Conservation (phyloP, 1,140 invertebrate genomes). For the Hycleus cichorii region DNA sequence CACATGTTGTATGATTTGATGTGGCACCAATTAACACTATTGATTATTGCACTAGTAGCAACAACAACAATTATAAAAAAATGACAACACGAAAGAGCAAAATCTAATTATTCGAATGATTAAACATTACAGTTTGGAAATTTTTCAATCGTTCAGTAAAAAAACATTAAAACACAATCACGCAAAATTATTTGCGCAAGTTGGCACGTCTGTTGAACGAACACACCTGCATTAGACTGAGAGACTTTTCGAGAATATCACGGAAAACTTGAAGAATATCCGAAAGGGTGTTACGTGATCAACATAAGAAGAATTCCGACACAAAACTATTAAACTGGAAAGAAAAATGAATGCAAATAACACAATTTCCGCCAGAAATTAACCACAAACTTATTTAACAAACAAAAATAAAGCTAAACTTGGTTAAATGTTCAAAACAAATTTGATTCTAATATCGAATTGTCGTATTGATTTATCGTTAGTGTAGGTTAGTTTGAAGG, state of each 20-base stretch:
- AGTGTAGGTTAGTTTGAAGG: too few species aligned
- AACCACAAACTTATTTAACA: too few species aligned
- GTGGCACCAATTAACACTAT: neutral
- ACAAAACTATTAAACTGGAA: too few species aligned
- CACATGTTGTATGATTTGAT: neutral
- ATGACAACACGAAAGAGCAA: neutral
- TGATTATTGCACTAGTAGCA: neutral
- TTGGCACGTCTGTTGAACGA: conserved; percentile 15
- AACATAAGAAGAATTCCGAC: conserved; percentile 4
- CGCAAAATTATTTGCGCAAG: conserved; percentile 23
- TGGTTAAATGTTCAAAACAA: too few species aligned
- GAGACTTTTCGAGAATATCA: neutral
- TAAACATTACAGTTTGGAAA: conserved; percentile 4
- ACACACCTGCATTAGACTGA: conserved; percentile 18
- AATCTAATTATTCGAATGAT: neutral
- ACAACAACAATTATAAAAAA: neutral
- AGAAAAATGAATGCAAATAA: too few species aligned
- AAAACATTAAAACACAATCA: conserved; percentile 24
- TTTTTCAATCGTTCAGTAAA: conserved; percentile 13
- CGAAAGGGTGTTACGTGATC: conserved; percentile 8
- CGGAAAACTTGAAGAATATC: neutral
- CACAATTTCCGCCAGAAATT: too few species aligned
- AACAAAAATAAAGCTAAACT: too few species aligned
- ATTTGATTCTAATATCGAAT: too few species aligned
- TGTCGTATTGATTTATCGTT: too few species aligned